Evolutionary conservation across 1,140 invertebrate species (phyloP).

Genomic region (Trissolcus basalis): DNA sequence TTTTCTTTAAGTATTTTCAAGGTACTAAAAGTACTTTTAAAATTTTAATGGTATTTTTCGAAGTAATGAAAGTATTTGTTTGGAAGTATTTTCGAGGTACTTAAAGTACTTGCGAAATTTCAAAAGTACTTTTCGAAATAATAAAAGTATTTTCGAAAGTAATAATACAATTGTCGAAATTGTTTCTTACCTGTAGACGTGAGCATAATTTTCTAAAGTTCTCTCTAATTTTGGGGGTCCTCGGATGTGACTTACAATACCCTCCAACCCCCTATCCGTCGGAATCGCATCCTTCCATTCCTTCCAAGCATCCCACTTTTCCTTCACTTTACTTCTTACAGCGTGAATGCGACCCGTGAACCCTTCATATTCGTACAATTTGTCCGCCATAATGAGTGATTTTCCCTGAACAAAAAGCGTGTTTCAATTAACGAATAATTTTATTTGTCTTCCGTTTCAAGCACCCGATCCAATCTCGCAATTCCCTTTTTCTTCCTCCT

Average conservation of each 20-base stretch:
- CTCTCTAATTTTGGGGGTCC: slow-evolving; percentile 72
- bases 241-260: slow-evolving; percentile 69
- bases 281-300: slow-evolving; percentile 77
- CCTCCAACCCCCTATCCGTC: slow-evolving; percentile 70
- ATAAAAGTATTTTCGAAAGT: not conserved
- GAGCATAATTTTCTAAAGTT: slow-evolving; percentile 80
- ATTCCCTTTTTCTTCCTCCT: too few relatives aligned
- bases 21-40: too few relatives aligned
- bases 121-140: not conserved
- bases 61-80: too few relatives aligned
- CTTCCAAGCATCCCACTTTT: slow-evolving; percentile 79
- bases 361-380: slow-evolving; percentile 87
- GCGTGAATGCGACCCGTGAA: slow-evolving; percentile 83
- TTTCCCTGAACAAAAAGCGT: slow-evolving; percentile 2
- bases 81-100: too few relatives aligned
- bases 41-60: too few relatives aligned
- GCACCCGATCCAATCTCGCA: too few relatives aligned
- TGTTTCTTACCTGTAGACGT: slow-evolving; percentile 83
- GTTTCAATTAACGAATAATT: too few relatives aligned
- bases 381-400: slow-evolving; percentile 79
- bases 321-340: slow-evolving; percentile 79
- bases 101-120: too few relatives aligned
- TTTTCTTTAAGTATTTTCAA: too few relatives aligned
- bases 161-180: not conserved
- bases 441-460: too few relatives aligned